Evolutionary conservation across 2,797 vertebrate genomes (phyloP).

Genomic region (Smutsia temminckii): DNA sequence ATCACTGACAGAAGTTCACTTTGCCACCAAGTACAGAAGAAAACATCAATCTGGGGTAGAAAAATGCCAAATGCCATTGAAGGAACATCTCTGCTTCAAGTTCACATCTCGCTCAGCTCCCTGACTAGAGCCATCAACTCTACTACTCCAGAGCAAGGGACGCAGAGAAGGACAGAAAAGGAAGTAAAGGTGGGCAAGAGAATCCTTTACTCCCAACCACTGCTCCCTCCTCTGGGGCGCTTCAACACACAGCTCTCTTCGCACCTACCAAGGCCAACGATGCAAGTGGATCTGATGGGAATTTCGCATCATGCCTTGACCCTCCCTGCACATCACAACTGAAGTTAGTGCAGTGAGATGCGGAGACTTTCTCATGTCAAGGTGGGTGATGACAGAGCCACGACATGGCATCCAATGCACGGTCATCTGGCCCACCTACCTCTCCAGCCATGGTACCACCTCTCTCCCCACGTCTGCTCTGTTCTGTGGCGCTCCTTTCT

Average conservation of each 20-base stretch:
- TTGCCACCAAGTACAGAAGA: background rate
- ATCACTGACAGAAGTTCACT: background rate
- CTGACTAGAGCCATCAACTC: background rate
- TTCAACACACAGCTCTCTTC: background rate
- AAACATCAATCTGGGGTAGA: background rate
- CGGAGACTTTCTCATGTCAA: background rate
- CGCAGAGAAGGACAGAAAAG: background rate
- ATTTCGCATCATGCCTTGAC: too few relatives aligned
- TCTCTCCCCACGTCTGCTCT: background rate
- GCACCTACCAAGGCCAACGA: too few relatives aligned
- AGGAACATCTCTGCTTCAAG: background rate
- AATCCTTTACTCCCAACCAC: background rate
- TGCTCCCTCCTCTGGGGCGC: background rate
- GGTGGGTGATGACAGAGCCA: background rate
- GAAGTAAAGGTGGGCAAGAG: background rate
- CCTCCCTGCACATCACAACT: background rate
- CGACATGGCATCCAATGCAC: background rate
- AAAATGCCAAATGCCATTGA: background rate
- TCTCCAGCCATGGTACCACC: background rate
- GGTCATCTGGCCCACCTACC: background rate
- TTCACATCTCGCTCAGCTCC: background rate
- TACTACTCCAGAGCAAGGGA: too few relatives aligned
- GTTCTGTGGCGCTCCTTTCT: background rate
- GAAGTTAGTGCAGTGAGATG: background rate
- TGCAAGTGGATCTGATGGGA: rapidly evolving